A percentile compares a stretch with the other conserved stretches of the same genome.
Conservation (phyloP, 2,113 vertebrate species). For the Nestor notabilis region DNA sequence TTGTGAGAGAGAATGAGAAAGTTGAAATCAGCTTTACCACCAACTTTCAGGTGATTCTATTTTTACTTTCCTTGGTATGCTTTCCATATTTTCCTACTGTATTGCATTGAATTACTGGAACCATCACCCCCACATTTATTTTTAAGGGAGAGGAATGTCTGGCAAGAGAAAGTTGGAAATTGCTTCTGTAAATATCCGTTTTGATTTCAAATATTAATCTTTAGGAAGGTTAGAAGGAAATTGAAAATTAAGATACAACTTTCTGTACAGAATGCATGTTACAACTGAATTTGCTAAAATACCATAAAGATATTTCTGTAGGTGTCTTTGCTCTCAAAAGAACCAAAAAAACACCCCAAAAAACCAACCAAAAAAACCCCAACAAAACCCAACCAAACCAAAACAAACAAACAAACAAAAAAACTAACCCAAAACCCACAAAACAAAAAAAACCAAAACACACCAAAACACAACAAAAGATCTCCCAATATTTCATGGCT, state of each 20-base stretch:
- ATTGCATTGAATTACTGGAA: neutral
- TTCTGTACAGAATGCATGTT: neutral
- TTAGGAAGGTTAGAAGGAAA: neutral
- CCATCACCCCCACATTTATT: rapidly evolving
- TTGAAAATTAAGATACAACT: neutral
- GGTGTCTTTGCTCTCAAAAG: neutral
- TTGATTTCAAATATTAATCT: neutral
- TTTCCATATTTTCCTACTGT: neutral
- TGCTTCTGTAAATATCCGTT: neutral
- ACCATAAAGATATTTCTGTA: neutral
- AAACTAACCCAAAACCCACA: neutral
- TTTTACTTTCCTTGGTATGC: neutral
- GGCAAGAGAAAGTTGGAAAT: neutral
- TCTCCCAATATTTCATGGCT: neutral
- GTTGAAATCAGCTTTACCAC: neutral
- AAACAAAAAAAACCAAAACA: neutral
- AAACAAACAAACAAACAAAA: neutral
- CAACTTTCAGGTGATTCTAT: neutral
- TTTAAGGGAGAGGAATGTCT: neutral
- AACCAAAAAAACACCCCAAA: too few species aligned
- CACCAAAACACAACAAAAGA: neutral
- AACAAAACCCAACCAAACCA: neutral
- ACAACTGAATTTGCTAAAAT: neutral
- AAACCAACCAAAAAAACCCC: neutral
- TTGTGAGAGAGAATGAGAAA: neutral